Conservation (phyloP, 2,797 vertebrate species). For the Acestrorhynchus altus region DNA sequence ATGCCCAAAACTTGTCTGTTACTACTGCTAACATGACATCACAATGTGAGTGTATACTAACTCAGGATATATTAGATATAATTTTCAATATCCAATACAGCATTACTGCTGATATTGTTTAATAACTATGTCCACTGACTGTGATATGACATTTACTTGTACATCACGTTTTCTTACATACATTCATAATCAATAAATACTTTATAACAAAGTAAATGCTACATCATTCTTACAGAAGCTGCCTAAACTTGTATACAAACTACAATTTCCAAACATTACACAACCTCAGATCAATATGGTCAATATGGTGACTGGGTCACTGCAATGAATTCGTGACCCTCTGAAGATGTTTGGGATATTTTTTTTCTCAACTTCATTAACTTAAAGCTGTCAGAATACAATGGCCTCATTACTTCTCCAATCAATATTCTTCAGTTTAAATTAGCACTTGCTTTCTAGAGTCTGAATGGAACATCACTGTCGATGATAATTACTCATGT, state of each 20-base stretch:
- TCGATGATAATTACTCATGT: not conserved
- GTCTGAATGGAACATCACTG: conserved; percentile 10
- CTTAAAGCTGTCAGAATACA: not conserved
- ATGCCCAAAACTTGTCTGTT: too few relatives aligned
- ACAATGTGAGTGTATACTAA: too few relatives aligned
- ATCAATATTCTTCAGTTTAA: conserved; percentile 4
- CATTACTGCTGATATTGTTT: too few relatives aligned
- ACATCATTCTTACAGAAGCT: not conserved
- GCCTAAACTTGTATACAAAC: not conserved
- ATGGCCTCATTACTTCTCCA: not conserved
- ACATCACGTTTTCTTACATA: too few relatives aligned
- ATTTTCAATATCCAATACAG: too few relatives aligned
- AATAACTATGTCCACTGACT: too few relatives aligned
- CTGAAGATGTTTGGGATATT: not conserved
- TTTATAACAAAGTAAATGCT: too few relatives aligned
- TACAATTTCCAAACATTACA: not conserved
- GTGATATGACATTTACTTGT: too few relatives aligned
- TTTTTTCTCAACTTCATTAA: not conserved
- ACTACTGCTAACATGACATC: too few relatives aligned
- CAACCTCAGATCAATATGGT: not conserved
- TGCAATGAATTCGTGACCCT: conserved; percentile 1
- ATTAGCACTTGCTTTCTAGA: not conserved
- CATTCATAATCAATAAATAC: too few relatives aligned
- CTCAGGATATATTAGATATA: too few relatives aligned
- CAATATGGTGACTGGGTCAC: not conserved